A percentile compares a stretch with the other conserved stretches of the same genome.
These are phyloP conservation scores for Drosophila orosa DNA, from an alignment of 1,140 invertebrate genomes.

Conservation along the genomic window DNA sequence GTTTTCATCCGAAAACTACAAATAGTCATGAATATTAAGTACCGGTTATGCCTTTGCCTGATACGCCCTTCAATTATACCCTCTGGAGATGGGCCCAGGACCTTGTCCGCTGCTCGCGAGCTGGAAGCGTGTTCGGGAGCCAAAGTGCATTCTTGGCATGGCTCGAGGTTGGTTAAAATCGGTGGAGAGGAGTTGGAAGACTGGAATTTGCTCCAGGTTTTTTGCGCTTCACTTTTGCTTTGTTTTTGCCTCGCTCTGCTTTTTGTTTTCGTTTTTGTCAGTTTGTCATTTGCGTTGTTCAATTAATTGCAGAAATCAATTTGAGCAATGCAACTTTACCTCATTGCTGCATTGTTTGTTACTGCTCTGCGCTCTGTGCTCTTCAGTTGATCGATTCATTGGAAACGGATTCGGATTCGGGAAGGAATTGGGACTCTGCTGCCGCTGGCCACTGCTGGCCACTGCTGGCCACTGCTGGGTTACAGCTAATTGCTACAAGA, in stretches of 20 bases:
- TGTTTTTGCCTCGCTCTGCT: conserved; percentile 16
- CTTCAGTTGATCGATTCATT: conserved; percentile 73
- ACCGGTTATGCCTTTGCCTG: not conserved
- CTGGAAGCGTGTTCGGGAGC: conserved; percentile 70
- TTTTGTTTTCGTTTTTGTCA: conserved; percentile 59
- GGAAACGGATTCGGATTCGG: conserved; percentile 68
- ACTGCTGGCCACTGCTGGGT: conserved; percentile 46
- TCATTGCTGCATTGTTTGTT: conserved; percentile 71
- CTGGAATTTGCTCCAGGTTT: conserved; percentile 26
- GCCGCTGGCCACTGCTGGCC: too few species aligned
- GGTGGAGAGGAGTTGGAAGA: not conserved
- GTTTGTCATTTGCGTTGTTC: conserved; percentile 81
- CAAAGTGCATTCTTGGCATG: conserved; percentile 65
- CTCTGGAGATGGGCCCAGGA: not conserved
- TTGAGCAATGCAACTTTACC: conserved; percentile 80
- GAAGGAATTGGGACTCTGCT: conserved; percentile 63
- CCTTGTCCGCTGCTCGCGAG: conserved; percentile 48
- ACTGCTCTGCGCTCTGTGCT: conserved; percentile 12
- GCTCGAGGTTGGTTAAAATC: conserved; percentile 43
- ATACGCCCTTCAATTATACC: conserved; percentile 19
- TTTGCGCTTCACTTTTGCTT: conserved; percentile 20
- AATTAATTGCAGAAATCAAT: conserved; percentile 84
- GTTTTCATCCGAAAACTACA: not conserved
- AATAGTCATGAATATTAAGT: not conserved
- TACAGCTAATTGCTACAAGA: conserved; percentile 74